Conservation (phyloP, 2,113 vertebrate genomes). For the Oncorhynchus mykiss region DNA sequence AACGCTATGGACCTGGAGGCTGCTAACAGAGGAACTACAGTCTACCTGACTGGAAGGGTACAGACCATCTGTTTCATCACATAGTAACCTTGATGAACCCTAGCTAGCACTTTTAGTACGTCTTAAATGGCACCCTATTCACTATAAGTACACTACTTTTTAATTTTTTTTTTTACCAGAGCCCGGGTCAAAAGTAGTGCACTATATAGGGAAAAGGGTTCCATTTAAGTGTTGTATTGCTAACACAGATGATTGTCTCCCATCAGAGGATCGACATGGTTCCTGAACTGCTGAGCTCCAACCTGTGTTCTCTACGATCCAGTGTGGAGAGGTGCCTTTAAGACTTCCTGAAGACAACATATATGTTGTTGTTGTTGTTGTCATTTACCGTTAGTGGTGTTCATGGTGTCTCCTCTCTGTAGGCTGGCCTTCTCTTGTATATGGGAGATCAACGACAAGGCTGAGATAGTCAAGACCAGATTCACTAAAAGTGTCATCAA, state of each 20-base stretch:
- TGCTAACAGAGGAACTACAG: slow-evolving; percentile 91
- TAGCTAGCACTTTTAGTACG: too few relatives aligned
- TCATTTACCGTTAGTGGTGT: not conserved
- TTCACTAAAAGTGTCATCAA: slow-evolving; percentile 97
- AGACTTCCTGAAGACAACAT: too few relatives aligned
- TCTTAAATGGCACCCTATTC: too few relatives aligned
- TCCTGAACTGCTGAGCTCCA: slow-evolving; percentile 95
- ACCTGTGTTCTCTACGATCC: slow-evolving; percentile 91
- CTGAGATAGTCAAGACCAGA: slow-evolving; percentile 87
- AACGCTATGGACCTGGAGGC: slow-evolving; percentile 94
- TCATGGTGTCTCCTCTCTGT: not conserved
- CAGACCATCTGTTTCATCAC: not conserved
- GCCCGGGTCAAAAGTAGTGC: too few relatives aligned
- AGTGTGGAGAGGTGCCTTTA: slow-evolving; percentile 86
- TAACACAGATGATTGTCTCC: slow-evolving; percentile 4
- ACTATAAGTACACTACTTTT: too few relatives aligned
- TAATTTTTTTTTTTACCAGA: too few relatives aligned
- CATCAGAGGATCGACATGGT: slow-evolving; percentile 98
- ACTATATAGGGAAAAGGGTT: too few relatives aligned
- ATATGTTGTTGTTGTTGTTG: too few relatives aligned
- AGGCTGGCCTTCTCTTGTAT: slow-evolving; percentile 97
- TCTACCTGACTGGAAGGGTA: slow-evolving; percentile 95
- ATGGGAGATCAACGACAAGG: slow-evolving; percentile 91
- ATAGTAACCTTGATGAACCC: not conserved
- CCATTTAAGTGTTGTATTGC: too few relatives aligned